phyloP scores from a whole-genome alignment of 2,888 invertebrate genomes.

The Mesorhabditis belari region DNA sequence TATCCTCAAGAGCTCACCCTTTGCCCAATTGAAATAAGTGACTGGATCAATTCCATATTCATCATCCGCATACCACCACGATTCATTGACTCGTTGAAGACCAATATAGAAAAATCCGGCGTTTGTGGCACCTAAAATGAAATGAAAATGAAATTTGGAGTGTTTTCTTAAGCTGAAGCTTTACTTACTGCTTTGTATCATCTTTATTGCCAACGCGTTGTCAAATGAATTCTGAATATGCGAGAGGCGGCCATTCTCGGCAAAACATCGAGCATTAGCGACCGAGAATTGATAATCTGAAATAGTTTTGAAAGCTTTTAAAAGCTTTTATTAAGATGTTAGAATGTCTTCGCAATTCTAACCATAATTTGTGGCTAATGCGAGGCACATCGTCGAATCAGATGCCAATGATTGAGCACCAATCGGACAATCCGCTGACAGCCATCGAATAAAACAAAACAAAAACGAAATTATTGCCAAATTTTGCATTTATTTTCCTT shows the following conservation, averaged over 20 bases:
- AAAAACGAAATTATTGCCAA: too few species aligned
- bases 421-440: too few species aligned
- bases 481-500: too few species aligned
- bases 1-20: too few species aligned
- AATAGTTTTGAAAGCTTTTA: too few species aligned
- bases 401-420: too few species aligned
- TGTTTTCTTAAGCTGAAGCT: background rate
- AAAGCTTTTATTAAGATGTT: too few species aligned
- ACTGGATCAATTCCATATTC: background rate
- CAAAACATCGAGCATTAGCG: background rate
- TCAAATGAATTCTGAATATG: background rate
- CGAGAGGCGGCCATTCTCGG: background rate
- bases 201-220: background rate
- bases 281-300: too few species aligned
- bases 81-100: background rate
- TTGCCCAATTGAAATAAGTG: background rate
- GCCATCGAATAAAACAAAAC: too few species aligned
- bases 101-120: background rate
- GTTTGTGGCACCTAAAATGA: background rate
- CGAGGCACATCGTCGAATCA: too few species aligned
- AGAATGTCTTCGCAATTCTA: too few species aligned
- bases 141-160: background rate
- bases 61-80: background rate
- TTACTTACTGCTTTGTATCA: background rate
- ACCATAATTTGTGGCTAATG: too few species aligned